Evolutionary conservation across 2,113 vertebrate genomes (phyloP), one percentile per base, ranked within the genome.

Genomic region (Mugil cephalus): DNA sequence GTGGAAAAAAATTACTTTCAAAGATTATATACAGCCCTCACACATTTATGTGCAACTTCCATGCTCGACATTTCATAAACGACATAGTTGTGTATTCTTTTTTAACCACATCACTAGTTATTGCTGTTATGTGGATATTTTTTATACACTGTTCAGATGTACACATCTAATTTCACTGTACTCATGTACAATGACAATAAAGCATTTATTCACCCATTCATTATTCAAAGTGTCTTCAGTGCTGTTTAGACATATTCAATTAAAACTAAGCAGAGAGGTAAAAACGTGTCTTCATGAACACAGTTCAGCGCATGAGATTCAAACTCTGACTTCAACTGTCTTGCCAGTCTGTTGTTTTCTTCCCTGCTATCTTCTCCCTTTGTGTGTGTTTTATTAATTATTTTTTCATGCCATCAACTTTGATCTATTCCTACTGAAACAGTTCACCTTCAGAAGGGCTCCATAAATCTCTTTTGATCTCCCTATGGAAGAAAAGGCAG

Each of bases 381-480:
- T 76, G 51, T 40, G 8, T 38, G 38, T 38, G 17, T 15, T 52
- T 53, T 74, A 45, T 67, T 9, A 15, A 8, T 36, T 13, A 60
- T n/a, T 42, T 39, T 77, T 76, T 76, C 8, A 35, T 52, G 38
- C 47, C 55, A 82, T 85, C 63, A 82, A 79, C 79, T 84, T 90
- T 88, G 88, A 90, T 90, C 74, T 82, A 12, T 50, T 68, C 55
- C 68, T 19, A 10, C 69, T 80, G 74, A 77, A 83, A 79, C 55
- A 15, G 64, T 86, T 91, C 77, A 83, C 79, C 83, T 88, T 88
- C 81, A 86, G 58, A 83, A 73, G 69, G 62, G 71, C 82, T 76
- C 64, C 51, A 69, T 81, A 67, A 82, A 82, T 83, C 86, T 79
- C 80, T 73, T 82, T 87, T 86, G 82, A 86, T 87, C 80, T 88